Evolutionary conservation across 2,797 vertebrate genomes (phyloP), one percentile per base, ranked within the genome.

Genomic region (Agapornis canus): DNA sequence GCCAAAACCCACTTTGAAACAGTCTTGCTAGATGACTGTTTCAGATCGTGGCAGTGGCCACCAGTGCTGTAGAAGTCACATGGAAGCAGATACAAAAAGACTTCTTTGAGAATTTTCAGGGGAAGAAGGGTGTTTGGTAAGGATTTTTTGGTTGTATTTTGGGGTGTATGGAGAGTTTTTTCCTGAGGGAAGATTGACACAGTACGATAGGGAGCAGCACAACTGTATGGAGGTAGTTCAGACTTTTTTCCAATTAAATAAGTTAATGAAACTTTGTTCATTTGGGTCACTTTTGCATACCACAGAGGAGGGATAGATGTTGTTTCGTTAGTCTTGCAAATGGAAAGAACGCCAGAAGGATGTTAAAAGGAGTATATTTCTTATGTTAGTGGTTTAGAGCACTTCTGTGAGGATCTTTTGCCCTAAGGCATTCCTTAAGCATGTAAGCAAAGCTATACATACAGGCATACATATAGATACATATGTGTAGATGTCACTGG

Each of bases 91-190:
- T 87, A 37, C 26, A 47, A 27, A 68, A 42, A 54, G 37, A 10
- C 49, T 76, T 31, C 15, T 27, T 45, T 73, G 31, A 66, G 47
- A 11, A 31, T 75, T 51, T 88, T 82, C 11, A 20, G 17, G 7
- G 4, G 0, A n/a, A 56, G 8, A 6, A 1, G 4, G 3, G 3
- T 18, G 7, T 64, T 90, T 40, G 37, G 8, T 39, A 45, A 3
- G 6, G 3, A 3, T 17, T 21, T 82, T 54, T 35, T 27, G 22
- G 9, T 75, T 49, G 14, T 48, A 8, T 49, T 57, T 23, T 61
- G n/a, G 23, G 42, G 26, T 12, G 25, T 27, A 39, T 29, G 37
- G 18, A 18, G 37, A 19, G 37, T 19, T 29, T 60, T 59, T 70
- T 86, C 47, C 64, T 78, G 23, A 61, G 40, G 39, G 26, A 52